Base-by-base conservation (phyloP, 64 coral and sea anemone species). In the Montipora sp. region DNA sequence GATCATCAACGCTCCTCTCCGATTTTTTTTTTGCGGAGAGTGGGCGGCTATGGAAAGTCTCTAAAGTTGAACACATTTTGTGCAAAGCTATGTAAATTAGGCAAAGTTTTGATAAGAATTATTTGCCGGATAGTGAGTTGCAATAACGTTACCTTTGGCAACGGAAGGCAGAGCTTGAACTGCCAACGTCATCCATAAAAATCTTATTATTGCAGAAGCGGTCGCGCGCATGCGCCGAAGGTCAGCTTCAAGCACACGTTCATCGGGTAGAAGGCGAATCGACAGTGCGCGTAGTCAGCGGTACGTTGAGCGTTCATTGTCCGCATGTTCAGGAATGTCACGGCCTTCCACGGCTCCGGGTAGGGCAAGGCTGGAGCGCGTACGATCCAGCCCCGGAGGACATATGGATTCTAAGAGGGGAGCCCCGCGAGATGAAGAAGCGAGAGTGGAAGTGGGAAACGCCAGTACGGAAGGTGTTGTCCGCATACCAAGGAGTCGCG, bases 221-320 rank as follows among this genome's bases (percentile, higher is more conserved):
- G 65, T 93, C 8, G 95, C 95, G 19, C 95, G 95, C 12, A 78
- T 96, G 91, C 92, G 88, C 23, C 88, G 95, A 80, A 77, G 91
- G 58, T 93, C 91, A 49, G 82, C 82, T 1, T 93, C 91, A 73
- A 93, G 91, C 5, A 85, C 80, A 5, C 95, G 92, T 18, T 97
- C 91, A 10, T 96, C 95, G 5, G 90, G 92, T 36, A 89, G 92
- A 70, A 90, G 89, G 13, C 77, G 95, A 84, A 89, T 93, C n/a
- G 87, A 93, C 76, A 97, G 95, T 92, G 84, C 92, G 2, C 90
- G 75, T 59, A 94, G 83, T 87, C 95, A 94, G 82, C 92, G 95
- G 48, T 51, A 85, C 43, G 89, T 97, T 74, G 95, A 97, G 75
- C 92, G 95, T n/a, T 88, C 95, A 16, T 49, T 91, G 59, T 97